Base-by-base conservation (phyloP, 2,888 invertebrate genomes). In the Mactromeris polynyma region DNA sequence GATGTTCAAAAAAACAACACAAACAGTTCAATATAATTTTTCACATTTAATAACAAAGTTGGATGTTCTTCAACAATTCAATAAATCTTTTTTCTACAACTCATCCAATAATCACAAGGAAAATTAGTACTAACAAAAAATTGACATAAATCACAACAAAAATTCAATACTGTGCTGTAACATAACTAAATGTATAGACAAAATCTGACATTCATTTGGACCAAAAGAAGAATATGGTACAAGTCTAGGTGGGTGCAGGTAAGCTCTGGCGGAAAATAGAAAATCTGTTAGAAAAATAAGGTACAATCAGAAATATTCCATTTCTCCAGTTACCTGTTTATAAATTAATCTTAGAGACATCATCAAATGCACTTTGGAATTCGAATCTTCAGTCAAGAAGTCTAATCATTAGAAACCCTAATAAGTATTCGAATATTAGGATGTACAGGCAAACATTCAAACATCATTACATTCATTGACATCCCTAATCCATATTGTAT, bases 11-110 rank as follows among this genome's bases (percentile, higher is more conserved):
- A 17, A 46, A 46, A 46, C 46, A 46, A 46, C 14, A 64, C 58
- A 64, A 64, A 64, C 26, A 64, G 26, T 11, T 64, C 9, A 6
- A 26, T 9, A 7, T 26, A 51, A 9, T 64, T 64, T 64, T 64
- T 64, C 58, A 64, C 58, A 64, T 73, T 73, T 73, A 73, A 73
- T 73, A 73, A 73, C 73, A 73, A 73, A 73, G 73, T 73, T 73
- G 73, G 73, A 73, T 73, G 73, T 73, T 33, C 26, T 73, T 36
- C 31, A 73, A 36, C 36, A 73, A 73, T 73, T 73, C 73, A 73
- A 73, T 73, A 36, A 33, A 73, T 73, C 73, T 36, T 73, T 36
- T 33, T 36, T 36, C 58, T 73, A 33, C 36, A 73, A 33, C 36
- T 73, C 33, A 73, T 36, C 33, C 69, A 33, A 6, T 2, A 73